These are phyloP conservation scores for Pygoscelis antarcticus DNA, from an alignment of 2,113 vertebrate species.

Conservation along the genomic window DNA sequence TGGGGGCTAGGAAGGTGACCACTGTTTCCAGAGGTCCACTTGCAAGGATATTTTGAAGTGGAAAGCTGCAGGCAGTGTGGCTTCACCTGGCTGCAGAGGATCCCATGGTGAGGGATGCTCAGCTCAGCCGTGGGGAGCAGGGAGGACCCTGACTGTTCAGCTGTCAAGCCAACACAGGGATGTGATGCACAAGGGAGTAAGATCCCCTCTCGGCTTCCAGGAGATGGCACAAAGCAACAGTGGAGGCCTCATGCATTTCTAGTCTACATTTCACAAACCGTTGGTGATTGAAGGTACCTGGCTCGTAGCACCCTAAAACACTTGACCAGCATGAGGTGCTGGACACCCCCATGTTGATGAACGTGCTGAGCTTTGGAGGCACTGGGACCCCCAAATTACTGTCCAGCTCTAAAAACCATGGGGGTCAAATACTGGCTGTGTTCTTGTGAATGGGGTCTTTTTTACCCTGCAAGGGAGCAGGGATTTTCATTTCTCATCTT, in stretches of 20 bases:
- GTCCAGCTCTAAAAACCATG: background rate
- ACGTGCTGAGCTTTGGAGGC: background rate
- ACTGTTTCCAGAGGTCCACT: background rate
- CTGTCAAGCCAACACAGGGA: background rate
- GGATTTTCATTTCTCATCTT: background rate
- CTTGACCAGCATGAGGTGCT: background rate
- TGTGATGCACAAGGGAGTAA: background rate
- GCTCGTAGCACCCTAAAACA: background rate
- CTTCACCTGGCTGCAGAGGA: background rate
- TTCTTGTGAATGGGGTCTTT: rapidly evolving
- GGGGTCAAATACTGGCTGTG: background rate
- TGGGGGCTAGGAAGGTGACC: background rate
- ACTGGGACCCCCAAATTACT: background rate
- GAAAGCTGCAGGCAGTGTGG: background rate
- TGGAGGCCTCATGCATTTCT: background rate
- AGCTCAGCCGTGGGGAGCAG: background rate
- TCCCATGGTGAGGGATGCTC: background rate
- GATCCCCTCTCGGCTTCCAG: background rate
- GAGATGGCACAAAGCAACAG: background rate
- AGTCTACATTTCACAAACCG: background rate
- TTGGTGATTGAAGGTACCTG: background rate
- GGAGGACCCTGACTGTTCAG: background rate
- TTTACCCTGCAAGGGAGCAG: background rate
- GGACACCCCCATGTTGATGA: background rate
- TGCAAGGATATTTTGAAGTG: background rate